Percentiles rank a stretch among this genome's conserved stretches.
These are phyloP conservation scores for silkworm (Bombyx mori) DNA, from an alignment of 1,140 invertebrate genomes.

Conservation along the genomic window DNA sequence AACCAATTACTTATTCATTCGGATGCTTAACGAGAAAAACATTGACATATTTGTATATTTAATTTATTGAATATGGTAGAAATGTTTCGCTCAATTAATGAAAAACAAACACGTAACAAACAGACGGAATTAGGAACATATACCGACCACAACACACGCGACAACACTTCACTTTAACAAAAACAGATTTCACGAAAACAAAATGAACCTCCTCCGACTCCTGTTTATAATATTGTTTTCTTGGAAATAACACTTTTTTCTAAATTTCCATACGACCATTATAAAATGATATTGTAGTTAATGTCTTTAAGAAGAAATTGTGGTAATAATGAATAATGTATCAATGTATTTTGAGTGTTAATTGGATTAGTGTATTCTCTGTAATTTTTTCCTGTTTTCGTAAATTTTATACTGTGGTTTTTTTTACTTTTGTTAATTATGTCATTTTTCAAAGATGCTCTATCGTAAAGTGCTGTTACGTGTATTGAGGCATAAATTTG, in stretches of 20 bases:
- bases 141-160: conserved; percentile 38
- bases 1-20: not conserved
- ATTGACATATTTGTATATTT: conserved; percentile 60
- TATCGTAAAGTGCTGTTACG: conserved; percentile 15
- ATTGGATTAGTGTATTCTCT: too few species aligned
- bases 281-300: too few species aligned
- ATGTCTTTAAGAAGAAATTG: too few species aligned
- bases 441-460: not conserved
- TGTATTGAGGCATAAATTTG: conserved; percentile 38
- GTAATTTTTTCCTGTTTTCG: too few species aligned
- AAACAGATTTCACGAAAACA: not conserved
- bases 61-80: conserved; percentile 71
- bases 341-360: too few species aligned
- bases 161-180: conserved; percentile 12
- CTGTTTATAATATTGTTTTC: too few species aligned
- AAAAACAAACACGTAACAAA: conserved; percentile 65
- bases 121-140: conserved; percentile 68
- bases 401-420: not conserved
- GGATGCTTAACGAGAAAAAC: not conserved
- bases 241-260: too few species aligned
- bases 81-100: conserved; percentile 64
- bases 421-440: conserved; percentile 5
- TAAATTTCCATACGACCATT: too few species aligned
- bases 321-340: too few species aligned
- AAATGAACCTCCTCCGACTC: too few species aligned